A percentile compares a stretch with the other conserved stretches of the same genome.
These are phyloP conservation scores for Tetrax tetrax DNA, from an alignment of 2,113 vertebrate species.

Conservation along the genomic window DNA sequence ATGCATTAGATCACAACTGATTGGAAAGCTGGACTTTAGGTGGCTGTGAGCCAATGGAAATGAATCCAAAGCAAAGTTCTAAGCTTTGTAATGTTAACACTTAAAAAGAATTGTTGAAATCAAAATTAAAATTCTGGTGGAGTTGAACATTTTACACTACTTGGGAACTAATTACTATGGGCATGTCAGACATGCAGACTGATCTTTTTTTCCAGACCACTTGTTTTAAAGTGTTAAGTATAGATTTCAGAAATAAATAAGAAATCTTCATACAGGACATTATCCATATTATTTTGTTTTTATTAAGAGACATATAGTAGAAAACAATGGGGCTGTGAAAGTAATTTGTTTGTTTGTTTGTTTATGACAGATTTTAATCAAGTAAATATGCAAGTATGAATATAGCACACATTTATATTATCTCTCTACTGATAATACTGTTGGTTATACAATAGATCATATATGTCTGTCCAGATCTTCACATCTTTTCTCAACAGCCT, in stretches of 20 bases:
- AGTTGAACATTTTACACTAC: constrained; percentile 25
- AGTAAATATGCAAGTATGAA: not conserved
- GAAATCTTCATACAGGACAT: not conserved
- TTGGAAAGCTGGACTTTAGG: constrained; percentile 15
- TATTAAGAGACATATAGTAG: not conserved
- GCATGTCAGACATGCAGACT: not conserved
- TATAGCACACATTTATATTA: not conserved
- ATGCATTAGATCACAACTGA: constrained; percentile 33
- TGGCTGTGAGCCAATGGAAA: constrained; percentile 20
- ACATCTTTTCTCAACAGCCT: not conserved
- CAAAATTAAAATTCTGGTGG: constrained; percentile 54
- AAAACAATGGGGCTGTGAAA: not conserved
- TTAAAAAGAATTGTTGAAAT: constrained; percentile 58
- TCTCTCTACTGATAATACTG: not conserved
- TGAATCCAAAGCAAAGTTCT: constrained; percentile 34
- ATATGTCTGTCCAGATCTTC: not conserved
- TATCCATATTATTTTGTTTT: not conserved
- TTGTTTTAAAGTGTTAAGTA: constrained; percentile 36
- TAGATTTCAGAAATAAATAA: not conserved
- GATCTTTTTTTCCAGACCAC: constrained; percentile 35
- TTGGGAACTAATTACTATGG: constrained; percentile 35
- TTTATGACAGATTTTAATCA: not conserved
- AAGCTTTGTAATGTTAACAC: constrained; percentile 32
- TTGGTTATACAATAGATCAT: not conserved
- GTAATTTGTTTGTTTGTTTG: not conserved